Base-by-base conservation (phyloP, 2,113 vertebrate species). In the Cephalophus harveyi region DNA sequence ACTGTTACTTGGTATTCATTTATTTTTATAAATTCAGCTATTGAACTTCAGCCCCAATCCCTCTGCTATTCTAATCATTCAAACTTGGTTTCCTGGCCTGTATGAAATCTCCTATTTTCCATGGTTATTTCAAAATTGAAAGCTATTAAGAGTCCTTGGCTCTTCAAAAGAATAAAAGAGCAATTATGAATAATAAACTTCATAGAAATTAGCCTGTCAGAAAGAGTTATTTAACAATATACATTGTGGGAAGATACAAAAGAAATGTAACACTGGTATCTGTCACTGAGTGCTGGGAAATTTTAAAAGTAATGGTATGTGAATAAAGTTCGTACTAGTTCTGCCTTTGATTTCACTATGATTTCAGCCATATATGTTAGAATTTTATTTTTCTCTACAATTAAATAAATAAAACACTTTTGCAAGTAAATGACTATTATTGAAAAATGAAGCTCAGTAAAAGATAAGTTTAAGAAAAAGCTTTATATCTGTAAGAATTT, bases 121-220 rank as follows among this genome's bases (percentile, higher is more conserved):
- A 64, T 13, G 46, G 30, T 97, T 95, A 83, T 97, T 96, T 97
- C 71, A 93, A 92, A 98, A 91, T 88, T 83, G 93, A 94, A 94
- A 79, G 71, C 96, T 97, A 98, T 96, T 97, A 94, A 97, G 86
- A 94, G 94, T 97, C 95, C 96, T 98, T 98, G 96, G 46, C 19
- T 97, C 82, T 90, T 97, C 91, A 97, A 98, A 95, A 92, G 92
- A 94, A 74, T 96, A 94, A 79, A 95, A 79, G 52, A 95, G 50
- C 59, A 97, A 97, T 98, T 91, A 97, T 48, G 59, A 91, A 96
- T 96, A 98, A 97, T 97, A 97, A 95, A 85, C 81, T 88, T 96
- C 91, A 95, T 82, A 96, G 95, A 94, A 97, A 95, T 96, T 95
- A 97, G 59, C 83, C 87, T 97, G 94, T 97, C 95, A 98, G 88